Percentiles rank a stretch among this genome's conserved stretches.
phyloP scores from a whole-genome alignment of 2,797 vertebrate genomes.

The Aplochiton taeniatus region DNA sequence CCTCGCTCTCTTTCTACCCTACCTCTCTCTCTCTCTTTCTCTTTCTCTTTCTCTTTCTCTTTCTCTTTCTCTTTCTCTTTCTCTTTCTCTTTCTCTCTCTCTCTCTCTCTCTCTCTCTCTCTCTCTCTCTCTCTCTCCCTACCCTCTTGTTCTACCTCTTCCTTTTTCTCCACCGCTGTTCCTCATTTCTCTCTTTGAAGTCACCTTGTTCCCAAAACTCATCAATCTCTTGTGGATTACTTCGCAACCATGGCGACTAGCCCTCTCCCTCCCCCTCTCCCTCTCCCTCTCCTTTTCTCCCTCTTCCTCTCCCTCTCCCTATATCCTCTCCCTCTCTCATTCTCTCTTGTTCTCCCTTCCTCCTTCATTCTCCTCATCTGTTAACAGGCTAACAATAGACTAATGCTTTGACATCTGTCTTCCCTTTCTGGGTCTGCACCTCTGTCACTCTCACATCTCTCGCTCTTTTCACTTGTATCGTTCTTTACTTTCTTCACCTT shows the following conservation, averaged over 20 bases:
- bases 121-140: conserved; percentile 20
- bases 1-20: conserved; percentile 6
- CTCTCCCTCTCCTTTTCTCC: conserved; percentile 9
- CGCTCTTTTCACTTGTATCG: conserved; percentile 43
- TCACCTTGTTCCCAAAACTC: conserved; percentile 73
- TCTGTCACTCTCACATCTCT: conserved; percentile 44
- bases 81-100: background rate
- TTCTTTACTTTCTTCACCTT: background rate
- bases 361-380: background rate
- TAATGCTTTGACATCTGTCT: conserved; percentile 4
- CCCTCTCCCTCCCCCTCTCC: conserved; percentile 16
- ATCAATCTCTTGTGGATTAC: conserved; percentile 66
- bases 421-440: conserved; percentile 23
- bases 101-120: background rate
- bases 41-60: conserved; percentile 9
- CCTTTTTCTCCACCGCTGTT: conserved; percentile 29
- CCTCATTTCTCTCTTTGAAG: conserved; percentile 56
- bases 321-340: background rate
- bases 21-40: conserved; percentile 26
- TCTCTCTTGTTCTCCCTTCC: background rate
- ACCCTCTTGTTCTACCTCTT: conserved; percentile 23
- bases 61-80: conserved; percentile 3
- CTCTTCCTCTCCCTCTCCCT: conserved; percentile 5
- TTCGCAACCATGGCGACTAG: conserved; percentile 42
- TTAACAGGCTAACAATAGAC: conserved; percentile 20